Base-by-base conservation (phyloP, 92 coral and sea anemone species). In the Zoanthus gigantus region DNA sequence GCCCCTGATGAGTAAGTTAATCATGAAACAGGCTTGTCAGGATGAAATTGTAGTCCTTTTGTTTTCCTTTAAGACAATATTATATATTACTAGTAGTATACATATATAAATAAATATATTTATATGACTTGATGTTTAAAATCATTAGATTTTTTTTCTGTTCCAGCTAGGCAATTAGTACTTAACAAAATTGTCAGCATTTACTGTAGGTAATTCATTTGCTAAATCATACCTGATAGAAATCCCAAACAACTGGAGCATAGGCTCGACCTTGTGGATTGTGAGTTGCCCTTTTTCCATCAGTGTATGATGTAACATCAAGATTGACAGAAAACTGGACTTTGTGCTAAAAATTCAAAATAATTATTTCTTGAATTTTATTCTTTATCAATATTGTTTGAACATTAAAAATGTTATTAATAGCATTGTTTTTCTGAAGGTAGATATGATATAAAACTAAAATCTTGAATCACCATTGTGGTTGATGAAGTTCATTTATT, bases 211-310 rank as follows among this genome's bases (percentile, higher is more conserved):
- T 16, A 63, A 5, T 61, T 50, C 12, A 50, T 0, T 50, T 50
- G 56, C 12, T 2, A 50, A 50, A 50, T 50, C 12, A 50, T 68
- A 97, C 99, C 95, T 97, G 90, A 76, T 95, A 97, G 83, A 87
- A 97, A 61, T 95, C 98, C 99, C 99, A 97, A 17, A 97, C 99
- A 74, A 97, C 97, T 58, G 98, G 99, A 30, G 99, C 97, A 82
- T 90, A 77, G 7, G 99, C 99, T 66, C 99, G 86, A 57, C 99
- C 99, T 48, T 76, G 81, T 1, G 96, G 99, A 31, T 97, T 97
- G 77, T 93, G 99, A 12, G 99, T 97, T 75, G 94, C 99, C 76
- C 99, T 83, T 57, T 91, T 78, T 29, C 98, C 99, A 91, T 93
- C 86, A 65, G 90, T 95, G 68, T 97, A 97, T 9, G 99, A 93